Percentiles rank a stretch among this genome's conserved stretches.
These are phyloP conservation scores for Stramonita haemastoma DNA, from an alignment of 2,888 invertebrate species.

Conservation along the genomic window DNA sequence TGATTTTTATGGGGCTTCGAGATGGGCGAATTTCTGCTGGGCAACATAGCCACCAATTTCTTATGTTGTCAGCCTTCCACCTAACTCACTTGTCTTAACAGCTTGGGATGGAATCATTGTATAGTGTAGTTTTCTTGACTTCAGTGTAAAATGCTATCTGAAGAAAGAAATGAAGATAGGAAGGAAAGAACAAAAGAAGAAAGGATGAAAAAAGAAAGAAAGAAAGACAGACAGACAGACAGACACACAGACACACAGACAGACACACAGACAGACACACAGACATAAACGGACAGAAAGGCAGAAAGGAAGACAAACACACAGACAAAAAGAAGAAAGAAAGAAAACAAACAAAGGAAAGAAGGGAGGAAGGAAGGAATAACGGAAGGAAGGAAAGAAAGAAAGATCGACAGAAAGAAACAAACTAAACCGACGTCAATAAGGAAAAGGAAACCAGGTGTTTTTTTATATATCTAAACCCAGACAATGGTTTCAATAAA, in stretches of 20 bases:
- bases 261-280: too few relatives aligned
- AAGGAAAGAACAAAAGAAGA: not conserved
- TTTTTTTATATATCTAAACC: too few relatives aligned
- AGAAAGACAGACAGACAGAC: not conserved
- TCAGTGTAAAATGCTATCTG: not conserved
- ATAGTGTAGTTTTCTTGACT: not conserved
- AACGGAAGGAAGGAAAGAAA: not conserved
- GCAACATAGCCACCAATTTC: not conserved
- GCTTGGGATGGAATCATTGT: too few relatives aligned
- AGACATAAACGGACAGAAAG: too few relatives aligned
- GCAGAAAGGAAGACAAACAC: not conserved
- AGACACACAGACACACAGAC: not conserved
- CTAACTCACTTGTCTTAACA: not conserved
- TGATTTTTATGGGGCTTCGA: too few relatives aligned
- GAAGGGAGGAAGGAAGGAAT: too few relatives aligned
- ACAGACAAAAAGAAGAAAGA: not conserved
- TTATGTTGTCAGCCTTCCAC: not conserved
- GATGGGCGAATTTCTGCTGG: not conserved
- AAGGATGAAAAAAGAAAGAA: not conserved
- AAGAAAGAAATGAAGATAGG: not conserved
- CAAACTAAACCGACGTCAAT: too few relatives aligned
- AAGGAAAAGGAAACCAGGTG: too few relatives aligned
- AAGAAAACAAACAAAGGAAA: not conserved
- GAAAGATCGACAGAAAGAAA: not conserved
- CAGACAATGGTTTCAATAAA: too few relatives aligned